Evolutionary conservation across 2,797 vertebrate species (phyloP), one percentile per base, ranked within the genome.

Genomic region (Rhinatrema bivittatum): DNA sequence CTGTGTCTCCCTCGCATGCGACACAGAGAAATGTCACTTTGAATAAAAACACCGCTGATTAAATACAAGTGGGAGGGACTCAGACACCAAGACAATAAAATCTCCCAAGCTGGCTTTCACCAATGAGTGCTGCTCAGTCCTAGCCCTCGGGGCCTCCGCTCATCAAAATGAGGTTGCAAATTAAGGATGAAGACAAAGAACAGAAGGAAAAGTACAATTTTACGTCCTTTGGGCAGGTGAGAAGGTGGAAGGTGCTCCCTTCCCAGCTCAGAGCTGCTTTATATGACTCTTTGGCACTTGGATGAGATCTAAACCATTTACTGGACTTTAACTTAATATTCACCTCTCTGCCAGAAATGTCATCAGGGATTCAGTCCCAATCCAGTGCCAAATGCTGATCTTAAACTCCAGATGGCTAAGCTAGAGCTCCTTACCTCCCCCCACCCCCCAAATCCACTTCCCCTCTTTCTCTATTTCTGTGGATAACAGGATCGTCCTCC

Each of bases 101-200:
- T 78, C 72, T 81, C 74, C 54, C 58, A 70, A 80, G 78, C 68
- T 53, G 64, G 65, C 63, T 56, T 74, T 73, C 63, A 75, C 62
- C 71, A 77, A 56, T 53, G 70, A 76, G 76, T 68, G 57, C 64
- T 73, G 62, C 69, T 54, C 48, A 57, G 59, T 60, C 56, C 65
- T 73, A 74, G 78, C 72, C 62, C 76, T 70, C 78, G 49, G 76
- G 78, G 76, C 46, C 63, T 78, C 79, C 72, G 77, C 79, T 80
- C 77, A 81, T 78, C 73, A 80, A 77, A 82, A 77, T 68, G 42
- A 77, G 78, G 75, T 59, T 78, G 67, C 81, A 84, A 84, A 84
- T 84, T 84, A 84, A 82, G 76, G 78, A 81, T 77, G 77, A 76
- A 74, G n/a, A n/a, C n/a, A n/a, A n/a, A n/a, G n/a, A 74, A 66